phyloP scores from a whole-genome alignment of 2,797 vertebrate species.

The Karalla daura region DNA sequence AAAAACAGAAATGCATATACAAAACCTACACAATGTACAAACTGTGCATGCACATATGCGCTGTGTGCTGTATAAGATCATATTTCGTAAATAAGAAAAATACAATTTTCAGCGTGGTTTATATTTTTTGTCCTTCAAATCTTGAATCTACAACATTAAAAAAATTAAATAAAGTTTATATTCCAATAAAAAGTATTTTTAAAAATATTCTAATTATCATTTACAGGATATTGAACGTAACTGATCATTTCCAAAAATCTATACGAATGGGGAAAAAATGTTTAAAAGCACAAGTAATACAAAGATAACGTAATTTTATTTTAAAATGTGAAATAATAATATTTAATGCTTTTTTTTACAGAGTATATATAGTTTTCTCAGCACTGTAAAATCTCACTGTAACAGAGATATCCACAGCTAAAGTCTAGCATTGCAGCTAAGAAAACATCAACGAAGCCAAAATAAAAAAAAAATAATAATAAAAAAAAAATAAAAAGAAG shows the following conservation, averaged over 20 bases:
- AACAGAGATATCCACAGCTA: neutral
- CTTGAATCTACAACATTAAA: too few relatives aligned
- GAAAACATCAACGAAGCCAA: neutral
- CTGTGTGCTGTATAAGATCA: neutral
- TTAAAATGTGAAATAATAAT: too few relatives aligned
- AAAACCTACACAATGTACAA: neutral
- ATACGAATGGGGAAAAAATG: neutral
- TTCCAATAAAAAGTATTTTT: neutral
- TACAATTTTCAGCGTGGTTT: neutral
- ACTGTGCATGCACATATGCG: neutral
- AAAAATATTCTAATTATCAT: neutral
- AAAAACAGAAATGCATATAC: neutral
- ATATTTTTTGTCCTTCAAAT: neutral
- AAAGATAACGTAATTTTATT: neutral
- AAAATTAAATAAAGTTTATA: neutral
- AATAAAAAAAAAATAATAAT: constrained; percentile 29
- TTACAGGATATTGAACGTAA: too few relatives aligned
- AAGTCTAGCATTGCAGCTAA: neutral
- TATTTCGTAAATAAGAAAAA: neutral
- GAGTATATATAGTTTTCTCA: neutral
- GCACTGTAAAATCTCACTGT: neutral
- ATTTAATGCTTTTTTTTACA: neutral
- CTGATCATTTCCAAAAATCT: too few relatives aligned
- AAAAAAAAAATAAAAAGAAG: constrained; percentile 19
- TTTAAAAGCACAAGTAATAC: neutral